A percentile compares a stretch with the other conserved stretches of the same genome.
Evolutionary conservation across 2,797 vertebrate genomes (phyloP).

Genomic region (Astyanax mexicanus): DNA sequence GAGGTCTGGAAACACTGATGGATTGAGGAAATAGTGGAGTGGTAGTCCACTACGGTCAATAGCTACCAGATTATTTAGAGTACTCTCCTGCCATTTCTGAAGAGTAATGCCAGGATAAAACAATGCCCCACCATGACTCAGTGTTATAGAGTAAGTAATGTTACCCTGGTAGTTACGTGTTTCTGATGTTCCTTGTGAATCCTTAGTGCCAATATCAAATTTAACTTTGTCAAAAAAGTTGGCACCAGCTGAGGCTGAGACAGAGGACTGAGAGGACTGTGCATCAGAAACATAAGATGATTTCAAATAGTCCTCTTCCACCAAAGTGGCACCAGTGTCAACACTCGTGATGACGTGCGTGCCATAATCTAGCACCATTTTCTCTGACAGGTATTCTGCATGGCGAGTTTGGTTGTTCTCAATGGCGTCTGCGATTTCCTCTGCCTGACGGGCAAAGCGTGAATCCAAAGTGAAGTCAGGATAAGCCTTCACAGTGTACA

Average conservation of each 20-base stretch:
- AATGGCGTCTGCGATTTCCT: conserved; percentile 81
- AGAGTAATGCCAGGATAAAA: conserved; percentile 92
- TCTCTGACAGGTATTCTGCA: conserved; percentile 84
- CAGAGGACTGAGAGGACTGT: conserved; percentile 42
- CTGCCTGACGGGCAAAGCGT: conserved; percentile 75
- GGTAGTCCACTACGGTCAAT: conserved; percentile 87
- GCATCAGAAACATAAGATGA: conserved; percentile 79
- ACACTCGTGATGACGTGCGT: conserved; percentile 87
- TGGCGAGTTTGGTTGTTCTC: conserved; percentile 89
- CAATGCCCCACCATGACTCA: conserved; percentile 82
- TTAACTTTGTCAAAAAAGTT: conserved; percentile 82
- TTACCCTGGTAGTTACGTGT: conserved; percentile 82
- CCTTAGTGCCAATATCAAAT: conserved; percentile 62
- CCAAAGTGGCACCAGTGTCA: conserved; percentile 81
- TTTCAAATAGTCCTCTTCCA: conserved; percentile 88
- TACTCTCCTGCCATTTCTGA: conserved; percentile 88
- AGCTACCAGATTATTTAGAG: conserved; percentile 86
- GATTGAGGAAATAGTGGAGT: conserved; percentile 82
- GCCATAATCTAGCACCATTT: conserved; percentile 87
- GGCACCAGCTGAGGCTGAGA: conserved; percentile 75
- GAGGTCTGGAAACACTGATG: conserved; percentile 78
- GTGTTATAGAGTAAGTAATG: conserved; percentile 81
- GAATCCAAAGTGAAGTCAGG: conserved; percentile 80
- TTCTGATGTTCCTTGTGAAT: conserved; percentile 50
- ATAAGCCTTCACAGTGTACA: conserved; percentile 84